Conservation (phyloP, 2,113 vertebrate genomes). For the Xerus inauris region DNA sequence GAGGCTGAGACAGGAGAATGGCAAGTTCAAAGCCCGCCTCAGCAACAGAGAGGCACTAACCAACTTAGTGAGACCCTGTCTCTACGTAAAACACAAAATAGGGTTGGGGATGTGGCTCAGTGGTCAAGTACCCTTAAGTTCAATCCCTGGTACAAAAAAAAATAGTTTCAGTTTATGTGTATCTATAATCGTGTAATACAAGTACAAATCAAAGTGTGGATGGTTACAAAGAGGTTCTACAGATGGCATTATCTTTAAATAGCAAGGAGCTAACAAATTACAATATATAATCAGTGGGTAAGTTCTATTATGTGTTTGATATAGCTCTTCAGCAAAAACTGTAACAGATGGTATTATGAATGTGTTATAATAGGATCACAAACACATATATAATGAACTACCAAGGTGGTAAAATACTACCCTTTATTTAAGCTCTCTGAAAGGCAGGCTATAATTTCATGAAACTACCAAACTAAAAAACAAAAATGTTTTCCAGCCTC, state of each 20-base stretch:
- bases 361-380: not conserved
- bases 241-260: conserved; percentile 20
- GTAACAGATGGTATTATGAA: conserved; percentile 6
- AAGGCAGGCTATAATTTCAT: conserved; percentile 34
- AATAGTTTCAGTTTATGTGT: not conserved
- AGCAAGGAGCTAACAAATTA: conserved; percentile 31
- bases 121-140: too few relatives aligned
- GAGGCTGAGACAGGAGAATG: too few relatives aligned
- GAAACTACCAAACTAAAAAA: conserved; percentile 29
- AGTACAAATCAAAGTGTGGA: not conserved
- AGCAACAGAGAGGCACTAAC: too few relatives aligned
- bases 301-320: conserved; percentile 40
- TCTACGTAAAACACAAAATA: too few relatives aligned
- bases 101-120: too few relatives aligned
- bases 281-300: not conserved
- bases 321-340: conserved; percentile 24
- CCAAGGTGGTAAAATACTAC: conserved; percentile 13
- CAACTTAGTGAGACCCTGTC: too few relatives aligned
- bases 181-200: not conserved
- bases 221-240: conserved; percentile 32
- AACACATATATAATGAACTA: conserved; percentile 22
- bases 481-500: conserved; percentile 9
- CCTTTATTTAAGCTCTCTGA: conserved; percentile 29
- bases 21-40: too few relatives aligned
- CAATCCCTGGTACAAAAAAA: too few relatives aligned